Evolutionary conservation across 1,140 invertebrate species (phyloP), one percentile per base, ranked within the genome.

Genomic region (Tachypleus tridentatus): DNA sequence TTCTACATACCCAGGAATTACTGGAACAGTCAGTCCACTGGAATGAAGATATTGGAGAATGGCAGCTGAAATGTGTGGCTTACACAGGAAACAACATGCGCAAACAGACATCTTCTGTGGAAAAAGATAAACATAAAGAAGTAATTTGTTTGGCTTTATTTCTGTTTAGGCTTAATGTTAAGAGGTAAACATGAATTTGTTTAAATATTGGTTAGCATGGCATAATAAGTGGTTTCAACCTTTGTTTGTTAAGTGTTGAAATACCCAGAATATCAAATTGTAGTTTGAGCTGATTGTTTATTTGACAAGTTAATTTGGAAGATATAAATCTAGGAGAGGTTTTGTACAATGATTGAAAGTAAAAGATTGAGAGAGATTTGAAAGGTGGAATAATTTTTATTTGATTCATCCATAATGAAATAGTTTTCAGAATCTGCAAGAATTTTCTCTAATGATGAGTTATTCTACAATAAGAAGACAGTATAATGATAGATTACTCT

Each of bases 61-160:
- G 95, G 91, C 93, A 98, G 76, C 82, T 98, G 8, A 91, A 90
- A 49, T 97, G 94, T 79, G 93, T 99, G 3, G 97, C 97, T 1
- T 99, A 99, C 76, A 97, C 95, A 10, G 97, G 97, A 0, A 99
- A 99, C 78, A 99, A 99, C 75, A 98, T 99, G 91, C 80, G 67
- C 49, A 68, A 68, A 48, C 69, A 69, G 49, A 60, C 68, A 5
- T 61, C 64, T 5, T 49, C 60, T 48, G 7, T 49, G 5, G 71
- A 72, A 48, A 65, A 67, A 52, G 62, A 63, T 51, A 66, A 65
- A 57, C 66, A 67, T 5, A 68, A 57, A 59, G 70, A 71, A 57
- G 70, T 70, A 49, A 58, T 51, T n/a, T n/a, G n/a, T n/a, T n/a
- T n/a, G n/a, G 48, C 6, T 50, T 4, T 49, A 47, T 59, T 50